These are phyloP conservation scores for Itoplectis maculator DNA, from an alignment of 2,888 invertebrate genomes.

Conservation along the genomic window DNA sequence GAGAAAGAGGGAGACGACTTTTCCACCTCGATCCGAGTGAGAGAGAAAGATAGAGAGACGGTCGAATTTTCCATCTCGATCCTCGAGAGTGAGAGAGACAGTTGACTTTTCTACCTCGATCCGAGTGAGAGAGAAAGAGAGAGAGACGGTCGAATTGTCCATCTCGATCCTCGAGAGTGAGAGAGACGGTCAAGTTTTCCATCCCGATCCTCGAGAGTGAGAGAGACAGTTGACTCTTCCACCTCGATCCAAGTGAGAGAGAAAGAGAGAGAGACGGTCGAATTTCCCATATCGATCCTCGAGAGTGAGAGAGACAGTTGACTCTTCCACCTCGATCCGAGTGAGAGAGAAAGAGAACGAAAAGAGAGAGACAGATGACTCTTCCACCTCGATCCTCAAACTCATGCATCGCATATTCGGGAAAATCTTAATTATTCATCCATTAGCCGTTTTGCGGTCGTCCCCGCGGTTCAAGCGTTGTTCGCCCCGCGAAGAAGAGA, in stretches of 20 bases:
- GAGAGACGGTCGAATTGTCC: too few species aligned
- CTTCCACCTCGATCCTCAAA: constrained; percentile 3
- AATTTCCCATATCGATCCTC: too few species aligned
- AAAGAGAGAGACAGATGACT: not conserved
- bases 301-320: not conserved
- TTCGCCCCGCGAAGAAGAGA: constrained; percentile 22
- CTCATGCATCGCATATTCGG: constrained; percentile 49
- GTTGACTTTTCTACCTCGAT: too few species aligned
- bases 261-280: not conserved
- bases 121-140: not conserved
- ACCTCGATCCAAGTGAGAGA: too few species aligned
- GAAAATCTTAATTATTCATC: constrained; percentile 64
- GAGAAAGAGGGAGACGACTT: not conserved
- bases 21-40: not conserved
- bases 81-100: not conserved
- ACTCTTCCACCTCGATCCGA: constrained; percentile 14
- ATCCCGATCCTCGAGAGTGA: not conserved
- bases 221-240: too few species aligned
- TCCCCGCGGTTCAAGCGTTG: constrained; percentile 6
- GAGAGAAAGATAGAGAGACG: not conserved
- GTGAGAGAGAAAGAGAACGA: not conserved
- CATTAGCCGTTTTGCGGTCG: constrained; percentile 63
- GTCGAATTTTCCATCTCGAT: too few species aligned
- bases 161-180: too few species aligned
- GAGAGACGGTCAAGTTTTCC: not conserved